Conservation (phyloP, 2,888 invertebrate genomes). For the Rutpela maculata region DNA sequence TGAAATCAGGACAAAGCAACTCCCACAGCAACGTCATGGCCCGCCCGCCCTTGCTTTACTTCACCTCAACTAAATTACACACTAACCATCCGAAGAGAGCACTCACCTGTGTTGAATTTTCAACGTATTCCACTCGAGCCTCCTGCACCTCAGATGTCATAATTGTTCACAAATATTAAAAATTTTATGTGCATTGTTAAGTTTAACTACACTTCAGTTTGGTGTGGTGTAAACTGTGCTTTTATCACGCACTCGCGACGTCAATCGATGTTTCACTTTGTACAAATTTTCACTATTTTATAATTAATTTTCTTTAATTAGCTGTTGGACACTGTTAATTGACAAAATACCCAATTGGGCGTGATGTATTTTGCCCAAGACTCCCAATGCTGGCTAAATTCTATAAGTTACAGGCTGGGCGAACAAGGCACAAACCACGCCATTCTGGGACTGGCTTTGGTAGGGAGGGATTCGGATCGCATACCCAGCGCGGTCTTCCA, state of each 20-base stretch:
- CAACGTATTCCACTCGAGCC: slow-evolving; percentile 68
- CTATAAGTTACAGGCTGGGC: slow-evolving; percentile 71
- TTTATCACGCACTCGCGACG: slow-evolving; percentile 53
- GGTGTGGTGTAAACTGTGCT: slow-evolving; percentile 57
- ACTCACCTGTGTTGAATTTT: slow-evolving; percentile 67
- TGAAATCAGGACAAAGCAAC: slow-evolving; percentile 63
- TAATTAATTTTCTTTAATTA: slow-evolving; percentile 45
- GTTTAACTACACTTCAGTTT: slow-evolving; percentile 44
- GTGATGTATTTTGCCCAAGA: slow-evolving; percentile 58
- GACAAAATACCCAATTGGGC: slow-evolving; percentile 57
- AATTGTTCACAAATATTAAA: slow-evolving; percentile 48
- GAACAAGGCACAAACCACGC: slow-evolving; percentile 73
- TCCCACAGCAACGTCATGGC: slow-evolving; percentile 62
- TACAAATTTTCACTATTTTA: slow-evolving; percentile 37
- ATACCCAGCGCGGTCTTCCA: slow-evolving; percentile 54
- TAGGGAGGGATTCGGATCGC: slow-evolving; percentile 62
- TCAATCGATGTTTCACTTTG: slow-evolving; percentile 53
- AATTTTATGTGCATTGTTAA: slow-evolving; percentile 56
- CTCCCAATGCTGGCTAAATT: slow-evolving; percentile 61
- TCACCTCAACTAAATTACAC: slow-evolving; percentile 40
- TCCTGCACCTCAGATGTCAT: slow-evolving; percentile 61
- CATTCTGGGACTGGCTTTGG: slow-evolving; percentile 71
- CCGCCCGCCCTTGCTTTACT: slow-evolving; percentile 62
- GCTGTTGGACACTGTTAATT: slow-evolving; percentile 52
- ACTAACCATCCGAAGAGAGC: slow-evolving; percentile 44